Evolutionary conservation across 1,140 invertebrate species (phyloP), one percentile per base, ranked within the genome.

Genomic region (Elymnias hypermnestra): DNA sequence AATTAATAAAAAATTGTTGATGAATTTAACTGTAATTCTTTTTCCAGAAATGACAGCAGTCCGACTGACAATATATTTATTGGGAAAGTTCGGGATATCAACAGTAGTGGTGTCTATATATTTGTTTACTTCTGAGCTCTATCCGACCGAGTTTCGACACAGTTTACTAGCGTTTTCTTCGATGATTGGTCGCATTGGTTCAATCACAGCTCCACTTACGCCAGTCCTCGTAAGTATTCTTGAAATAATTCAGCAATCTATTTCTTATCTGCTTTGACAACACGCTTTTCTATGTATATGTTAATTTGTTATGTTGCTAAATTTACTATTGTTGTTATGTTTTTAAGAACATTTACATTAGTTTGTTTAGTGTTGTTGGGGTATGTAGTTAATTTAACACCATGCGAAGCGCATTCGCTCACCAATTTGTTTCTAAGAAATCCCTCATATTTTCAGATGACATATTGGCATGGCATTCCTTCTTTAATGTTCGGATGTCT

Each of bases 111-210:
- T 87, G 22, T 83, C 87, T 1, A 62, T 92, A 8, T 93, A 93
- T 64, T 83, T 92, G 36, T 91, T 89, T 48, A 91, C 91, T 0
- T 87, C 90, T 1, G 91, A 92, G 74, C 83, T 92, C 63, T 92
- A 91, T 53, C 91, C 91, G 1, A 92, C 91, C 1, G 87, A 88
- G 53, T 81, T 90, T 33, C 83, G 91, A 1, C 89, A 91, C 55
- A 89, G 87, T 18, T 70, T 91, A n/a, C 78, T 92, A 13, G 71
- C 71, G 10, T 75, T 75, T 53, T 75, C 74, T 5, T 73, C 72
- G 21, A 78, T 72, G 72, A 59, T 78, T 21, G 72, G 74, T n/a
- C 58, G 72, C 26, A 36, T 75, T 6, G 74, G 74, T 3, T 70
- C 67, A 5, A 72, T 75, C 38, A 62, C 57, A 0, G 72, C 72